phyloP scores from a whole-genome alignment of 2,888 invertebrate genomes.

The Parnassius smintheus region DNA sequence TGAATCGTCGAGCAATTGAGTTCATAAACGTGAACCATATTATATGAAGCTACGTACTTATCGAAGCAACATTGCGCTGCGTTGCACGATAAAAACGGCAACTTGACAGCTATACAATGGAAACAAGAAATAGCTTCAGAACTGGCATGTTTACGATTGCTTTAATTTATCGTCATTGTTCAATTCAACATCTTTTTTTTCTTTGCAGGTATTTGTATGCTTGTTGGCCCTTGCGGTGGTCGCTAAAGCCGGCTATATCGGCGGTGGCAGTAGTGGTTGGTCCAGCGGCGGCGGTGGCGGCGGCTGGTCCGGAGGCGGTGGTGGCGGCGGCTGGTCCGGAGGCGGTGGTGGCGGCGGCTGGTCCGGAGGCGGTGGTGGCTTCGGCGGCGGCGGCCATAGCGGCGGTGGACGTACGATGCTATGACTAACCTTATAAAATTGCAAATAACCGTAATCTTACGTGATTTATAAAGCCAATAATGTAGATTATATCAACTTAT shows the following conservation, averaged over 20 bases:
- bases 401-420: constrained; percentile 39
- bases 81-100: no score
- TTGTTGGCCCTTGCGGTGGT: constrained; percentile 64
- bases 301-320: constrained; percentile 49
- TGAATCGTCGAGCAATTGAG: no score
- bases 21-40: no score
- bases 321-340: constrained; percentile 29
- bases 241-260: constrained; percentile 62
- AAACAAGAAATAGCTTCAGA: no score
- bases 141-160: no score
- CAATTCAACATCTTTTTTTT: neutral
- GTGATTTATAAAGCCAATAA: no score
- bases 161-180: no score
- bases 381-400: constrained; percentile 40
- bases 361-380: constrained; percentile 31
- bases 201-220: constrained; percentile 68
- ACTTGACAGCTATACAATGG: no score
- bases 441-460: no score
- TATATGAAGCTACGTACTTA: no score
- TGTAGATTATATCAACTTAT: no score
- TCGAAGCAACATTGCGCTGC: no score
- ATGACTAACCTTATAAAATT: neutral
- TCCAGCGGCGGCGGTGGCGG: constrained; percentile 42
- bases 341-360: constrained; percentile 39
- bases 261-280: constrained; percentile 52